Evolutionary conservation across 2,797 vertebrate genomes (phyloP), one percentile per base, ranked within the genome.

Genomic region (Phyllotis vaccarum): DNA sequence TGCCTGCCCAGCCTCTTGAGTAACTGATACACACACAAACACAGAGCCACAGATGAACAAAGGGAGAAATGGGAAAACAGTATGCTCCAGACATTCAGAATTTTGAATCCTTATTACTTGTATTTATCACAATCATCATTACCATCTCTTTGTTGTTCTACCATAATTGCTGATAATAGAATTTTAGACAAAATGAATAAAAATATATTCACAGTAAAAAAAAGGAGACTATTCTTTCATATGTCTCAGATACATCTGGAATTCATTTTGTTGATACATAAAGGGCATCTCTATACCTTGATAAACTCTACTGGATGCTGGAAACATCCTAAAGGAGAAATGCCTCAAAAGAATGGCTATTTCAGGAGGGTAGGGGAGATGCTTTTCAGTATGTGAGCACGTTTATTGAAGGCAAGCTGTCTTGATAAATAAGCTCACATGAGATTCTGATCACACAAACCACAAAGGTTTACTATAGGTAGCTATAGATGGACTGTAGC

Each of bases 81-180:
- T 40, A 29, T 89, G 85, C 79, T 34, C 9, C 12, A 78, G 60
- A 56, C n/a, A 79, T 86, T 93, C 37, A 60, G 64, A 83, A 8
- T 58, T 79, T 90, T 70, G 54, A 27, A 64, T 60, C 3, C 24
- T 96, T 6, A 24, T 91, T 74, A 68, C 54, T 92, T 79, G 92
- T 40, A 52, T 66, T 89, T 82, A 89, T 72, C 10, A 14, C 5
- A n/a, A 21, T 56, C 29, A 91, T 79, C 29, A 27, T 60, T 80
- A 70, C 34, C 4, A 74, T 43, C n/a, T 62, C 17, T 74, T 43
- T 54, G 49, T 54, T 37, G 49, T 66, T 46, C 60, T 31, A 78
- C 31, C 75, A 83, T 79, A 58, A 83, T n/a, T 52, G 75, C 52
- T 78, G 60, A 68, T 43, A 76, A 27, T 27, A 89, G n/a, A 21